Evolutionary conservation across 2,797 vertebrate genomes (phyloP).

Genomic region (Sarcophilus harrisii): DNA sequence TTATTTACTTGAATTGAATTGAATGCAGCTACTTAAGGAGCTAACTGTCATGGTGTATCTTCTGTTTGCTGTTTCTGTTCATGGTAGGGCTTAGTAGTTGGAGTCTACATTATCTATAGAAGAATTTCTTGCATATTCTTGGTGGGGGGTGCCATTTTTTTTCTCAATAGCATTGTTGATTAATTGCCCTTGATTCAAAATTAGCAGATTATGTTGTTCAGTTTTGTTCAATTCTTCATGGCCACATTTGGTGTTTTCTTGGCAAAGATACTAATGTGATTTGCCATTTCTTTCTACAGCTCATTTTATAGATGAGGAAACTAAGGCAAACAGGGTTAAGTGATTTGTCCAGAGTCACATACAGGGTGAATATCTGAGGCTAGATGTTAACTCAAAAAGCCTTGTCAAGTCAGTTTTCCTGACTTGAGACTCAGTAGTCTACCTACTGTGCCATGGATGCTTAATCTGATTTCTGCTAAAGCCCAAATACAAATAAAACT

Average conservation of each 20-base stretch:
- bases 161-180: background rate
- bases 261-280: no score
- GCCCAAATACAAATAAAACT: background rate
- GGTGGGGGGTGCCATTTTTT: background rate
- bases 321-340: no score
- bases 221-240: background rate
- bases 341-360: no score
- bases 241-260: no score
- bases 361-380: no score
- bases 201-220: background rate
- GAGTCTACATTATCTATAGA: background rate
- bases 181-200: background rate
- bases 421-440: background rate
- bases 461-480: background rate
- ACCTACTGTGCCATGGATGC: background rate
- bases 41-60: background rate
- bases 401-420: background rate
- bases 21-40: background rate
- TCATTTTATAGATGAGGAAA: no score
- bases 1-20: background rate
- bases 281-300: no score
- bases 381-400: background rate
- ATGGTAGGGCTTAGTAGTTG: background rate
- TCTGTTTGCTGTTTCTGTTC: background rate
- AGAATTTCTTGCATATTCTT: background rate